phyloP scores from a whole-genome alignment of 2,888 invertebrate genomes.

The Miltochrista miniata region DNA sequence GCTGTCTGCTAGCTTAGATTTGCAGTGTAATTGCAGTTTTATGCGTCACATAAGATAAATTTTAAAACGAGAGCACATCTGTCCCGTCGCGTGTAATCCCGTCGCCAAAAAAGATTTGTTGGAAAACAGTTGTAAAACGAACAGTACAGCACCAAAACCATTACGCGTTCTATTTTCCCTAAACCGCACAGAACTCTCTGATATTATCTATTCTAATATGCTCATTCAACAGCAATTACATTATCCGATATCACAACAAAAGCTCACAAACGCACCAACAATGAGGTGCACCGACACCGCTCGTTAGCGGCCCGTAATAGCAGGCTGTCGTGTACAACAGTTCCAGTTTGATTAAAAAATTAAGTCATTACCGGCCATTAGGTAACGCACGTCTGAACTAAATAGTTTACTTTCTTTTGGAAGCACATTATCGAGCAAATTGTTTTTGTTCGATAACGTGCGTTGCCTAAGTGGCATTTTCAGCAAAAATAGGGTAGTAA shows the following conservation, averaged over 20 bases:
- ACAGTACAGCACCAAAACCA: no score
- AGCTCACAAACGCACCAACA: conserved; percentile 14
- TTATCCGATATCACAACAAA: conserved; percentile 1
- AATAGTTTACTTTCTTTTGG: conserved; percentile 23
- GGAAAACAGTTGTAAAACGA: no score
- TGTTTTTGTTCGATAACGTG: conserved; percentile 12
- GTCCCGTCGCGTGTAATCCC: no score
- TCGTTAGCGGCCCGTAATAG: conserved; percentile 45
- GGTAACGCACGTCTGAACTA: conserved; percentile 26
- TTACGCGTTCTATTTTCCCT: background rate
- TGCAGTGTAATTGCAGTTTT: no score
- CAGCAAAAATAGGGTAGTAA: no score
- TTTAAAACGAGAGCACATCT: no score
- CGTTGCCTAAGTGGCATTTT: no score
- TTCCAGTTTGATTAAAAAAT: conserved; percentile 57
- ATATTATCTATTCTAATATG: background rate
- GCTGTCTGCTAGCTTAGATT: no score
- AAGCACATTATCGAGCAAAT: conserved; percentile 18
- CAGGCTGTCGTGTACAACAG: conserved; percentile 48
- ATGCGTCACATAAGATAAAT: no score
- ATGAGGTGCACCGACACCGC: conserved; percentile 28
- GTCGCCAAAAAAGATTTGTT: no score
- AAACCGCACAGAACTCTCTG: no score
- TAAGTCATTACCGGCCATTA: conserved; percentile 58
- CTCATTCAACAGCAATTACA: background rate